Evolutionary conservation across 2,888 invertebrate genomes (phyloP), one percentile per base, ranked within the genome.

Genomic region (Scaptomyza caliginosa): DNA sequence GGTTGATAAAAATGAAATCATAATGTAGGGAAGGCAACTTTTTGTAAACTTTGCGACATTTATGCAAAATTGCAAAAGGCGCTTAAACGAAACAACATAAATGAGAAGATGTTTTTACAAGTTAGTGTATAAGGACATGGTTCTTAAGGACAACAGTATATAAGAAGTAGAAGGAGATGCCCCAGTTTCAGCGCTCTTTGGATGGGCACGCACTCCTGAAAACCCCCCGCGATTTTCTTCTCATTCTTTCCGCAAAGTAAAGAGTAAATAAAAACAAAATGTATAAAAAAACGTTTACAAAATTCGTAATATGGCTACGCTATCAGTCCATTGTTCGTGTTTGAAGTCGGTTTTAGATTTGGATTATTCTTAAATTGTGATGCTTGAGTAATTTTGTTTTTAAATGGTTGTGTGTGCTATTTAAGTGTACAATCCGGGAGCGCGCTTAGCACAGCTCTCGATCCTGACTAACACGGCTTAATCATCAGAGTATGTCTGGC

Each of bases 401-500:
- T 34, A 4, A 39, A 21, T 50, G 45, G 50, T 43, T 49, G n/a
- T 32, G 23, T 52, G 43, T 43, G 16, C 24, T 43, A 13, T 24
- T 40, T 40, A 49, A 48, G 43, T 48, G 55, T 39, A 49, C 43
- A 45, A 36, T 50, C 30, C 40, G 21, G 39, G 58, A 43, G 52
- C 63, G 77, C 63, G 72, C 65, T 87, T 89, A 89, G 80, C 86
- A 79, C 76, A 86, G 74, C 64, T 89, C 88, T 32, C 85, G 72
- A 32, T 86, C 69, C 43, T 39, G 49, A 32, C 67, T 49, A 19
- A 34, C 54, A 46, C 74, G 58, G 51, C 85, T 88, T 72, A 88
- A 87, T 89, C 89, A 91, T 91, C 91, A 91, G 86, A 91, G 91
- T 89, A 90, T 90, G 68, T 91, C 91, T 57, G 91, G 91, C 56